phyloP scores from a whole-genome alignment of 1,140 invertebrate species.

The Dysdera silvatica region DNA sequence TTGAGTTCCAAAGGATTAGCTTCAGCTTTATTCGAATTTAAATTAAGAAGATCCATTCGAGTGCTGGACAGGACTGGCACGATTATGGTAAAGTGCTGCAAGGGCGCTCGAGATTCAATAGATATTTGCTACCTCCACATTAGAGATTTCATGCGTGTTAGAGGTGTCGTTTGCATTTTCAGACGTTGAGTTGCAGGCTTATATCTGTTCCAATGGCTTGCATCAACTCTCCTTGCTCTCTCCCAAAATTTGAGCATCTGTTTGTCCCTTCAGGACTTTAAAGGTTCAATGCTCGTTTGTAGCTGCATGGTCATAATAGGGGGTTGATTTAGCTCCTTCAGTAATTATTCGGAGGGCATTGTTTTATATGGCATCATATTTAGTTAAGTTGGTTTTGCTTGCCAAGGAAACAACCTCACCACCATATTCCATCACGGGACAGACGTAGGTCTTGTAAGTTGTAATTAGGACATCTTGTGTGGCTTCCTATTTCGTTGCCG shows the following conservation, averaged over 20 bases:
- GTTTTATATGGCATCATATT: background rate
- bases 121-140: too few species aligned
- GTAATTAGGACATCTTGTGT: constrained; percentile 3
- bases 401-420: background rate
- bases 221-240: background rate
- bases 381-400: background rate
- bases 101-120: too few species aligned
- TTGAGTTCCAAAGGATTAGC: too few species aligned
- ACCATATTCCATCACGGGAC: constrained; percentile 1
- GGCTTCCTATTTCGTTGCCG: constrained; percentile 2
- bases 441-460: background rate
- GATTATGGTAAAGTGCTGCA: too few species aligned
- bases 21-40: too few species aligned
- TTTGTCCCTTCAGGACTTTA: constrained; percentile 6
- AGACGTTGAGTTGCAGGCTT: too few species aligned
- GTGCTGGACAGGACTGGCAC: too few species aligned
- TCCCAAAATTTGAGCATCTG: background rate
- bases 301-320: background rate
- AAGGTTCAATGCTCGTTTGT: constrained; percentile 6
- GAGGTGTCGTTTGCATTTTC: too few species aligned
- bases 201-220: constrained; percentile 1
- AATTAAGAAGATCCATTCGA: too few species aligned
- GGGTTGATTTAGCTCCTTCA: constrained; percentile 1
- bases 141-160: too few species aligned
- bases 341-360: constrained; percentile 4